Evolutionary conservation across 2,113 vertebrate genomes (phyloP), one percentile per base, ranked within the genome.

Genomic region (Probosciger aterrimus): DNA sequence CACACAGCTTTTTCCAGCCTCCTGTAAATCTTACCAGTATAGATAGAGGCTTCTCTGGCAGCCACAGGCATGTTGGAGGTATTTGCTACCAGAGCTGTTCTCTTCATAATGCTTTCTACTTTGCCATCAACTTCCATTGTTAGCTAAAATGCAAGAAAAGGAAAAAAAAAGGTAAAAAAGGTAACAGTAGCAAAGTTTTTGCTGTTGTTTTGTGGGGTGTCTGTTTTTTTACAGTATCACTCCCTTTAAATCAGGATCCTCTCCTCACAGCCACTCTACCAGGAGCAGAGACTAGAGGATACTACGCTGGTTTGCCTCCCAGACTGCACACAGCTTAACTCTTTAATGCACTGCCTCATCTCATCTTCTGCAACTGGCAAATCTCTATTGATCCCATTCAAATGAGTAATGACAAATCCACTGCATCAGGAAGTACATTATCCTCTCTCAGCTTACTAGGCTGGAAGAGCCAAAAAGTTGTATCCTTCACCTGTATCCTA

Each of bases 61-160:
- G 99, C 99, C 35, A 99, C 99, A 12, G 99, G 99, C 99, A 99
- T 99, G 97, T 99, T 99, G 96, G 99, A 99, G 82, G 99, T 99
- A 96, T 99, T 99, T 80, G 99, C 99, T 41, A 99, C 99, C 77
- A 99, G 98, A 3, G 99, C 98, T n/a, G 99, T 99, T 97, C 99
- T 99, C 98, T 99, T 99, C 99, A 99, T 99, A 95, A 99, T 99
- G 91, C 99, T 99, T 96, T 99, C 99, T 7, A 98, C 97, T 92
- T 99, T 99, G 44, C 99, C 99, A 70, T 99, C 99, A 69, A 99
- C 99, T 97, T 99, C 99, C 99, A 99, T 99, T 10, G 99, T 99
- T 81, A 99, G 97, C 99, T 99, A 97, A 59, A 96, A 91, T 22
- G 22, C 23, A 82, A 95, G 75, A 87, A 86, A 97, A 92, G 52